A percentile compares a stretch with the other conserved stretches of the same genome.
phyloP scores from a whole-genome alignment of 2,797 vertebrate genomes.

The Carapus acus region DNA sequence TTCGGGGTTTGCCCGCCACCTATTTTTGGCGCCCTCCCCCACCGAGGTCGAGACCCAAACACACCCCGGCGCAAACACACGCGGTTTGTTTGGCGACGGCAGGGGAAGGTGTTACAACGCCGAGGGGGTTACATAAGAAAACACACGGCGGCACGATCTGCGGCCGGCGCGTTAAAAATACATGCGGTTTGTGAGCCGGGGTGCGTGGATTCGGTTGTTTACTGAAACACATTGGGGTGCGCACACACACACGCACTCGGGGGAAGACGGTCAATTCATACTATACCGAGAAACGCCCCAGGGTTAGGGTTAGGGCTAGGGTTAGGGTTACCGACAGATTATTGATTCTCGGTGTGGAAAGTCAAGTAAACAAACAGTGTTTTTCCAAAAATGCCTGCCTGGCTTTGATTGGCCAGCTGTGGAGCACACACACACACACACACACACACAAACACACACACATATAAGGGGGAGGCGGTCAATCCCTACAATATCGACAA shows the following conservation, averaged over 20 bases:
- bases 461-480: too few species aligned
- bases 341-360: too few species aligned
- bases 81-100: too few species aligned
- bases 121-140: slow-evolving; percentile 38
- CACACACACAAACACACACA: too few species aligned
- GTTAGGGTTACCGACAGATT: too few species aligned
- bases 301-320: too few species aligned
- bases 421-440: neutral
- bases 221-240: slow-evolving; percentile 14
- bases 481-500: too few species aligned
- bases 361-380: neutral
- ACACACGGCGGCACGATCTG: slow-evolving; percentile 40
- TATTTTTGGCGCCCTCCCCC: slow-evolving; percentile 67
- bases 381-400: neutral
- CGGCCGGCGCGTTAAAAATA: slow-evolving; percentile 43
- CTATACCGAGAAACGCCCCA: neutral
- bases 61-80: too few species aligned
- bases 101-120: slow-evolving; percentile 51
- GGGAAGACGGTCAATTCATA: too few species aligned
- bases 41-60: slow-evolving; percentile 50
- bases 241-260: too few species aligned
- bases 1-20: slow-evolving; percentile 49
- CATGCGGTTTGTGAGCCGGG: slow-evolving; percentile 19
- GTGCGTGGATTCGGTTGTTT: slow-evolving; percentile 49
- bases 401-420: too few species aligned